These are phyloP conservation scores for Zosterops pallidus DNA, from an alignment of 2,113 vertebrate species.

Conservation along the genomic window DNA sequence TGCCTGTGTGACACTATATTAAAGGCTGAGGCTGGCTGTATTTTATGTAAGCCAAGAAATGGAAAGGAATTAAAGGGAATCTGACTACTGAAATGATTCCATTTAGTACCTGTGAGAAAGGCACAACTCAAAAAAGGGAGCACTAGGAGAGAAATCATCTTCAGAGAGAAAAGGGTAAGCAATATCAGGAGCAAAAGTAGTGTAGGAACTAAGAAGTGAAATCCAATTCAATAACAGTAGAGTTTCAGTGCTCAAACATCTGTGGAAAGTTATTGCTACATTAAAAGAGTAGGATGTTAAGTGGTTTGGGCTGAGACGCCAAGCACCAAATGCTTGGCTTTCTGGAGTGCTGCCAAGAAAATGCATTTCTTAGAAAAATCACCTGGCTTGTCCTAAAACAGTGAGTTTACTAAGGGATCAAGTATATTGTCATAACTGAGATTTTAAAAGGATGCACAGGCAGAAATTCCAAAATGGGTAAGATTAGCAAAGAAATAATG, in stretches of 20 bases:
- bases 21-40: not conserved
- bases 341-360: not conserved
- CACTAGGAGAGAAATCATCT: not conserved
- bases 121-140: not conserved
- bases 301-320: not conserved
- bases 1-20: not conserved
- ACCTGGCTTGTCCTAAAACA: not conserved
- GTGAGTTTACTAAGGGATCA: not conserved
- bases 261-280: not conserved
- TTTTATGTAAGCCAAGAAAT: not conserved
- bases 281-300: not conserved
- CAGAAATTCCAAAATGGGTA: not conserved
- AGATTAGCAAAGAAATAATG: not conserved
- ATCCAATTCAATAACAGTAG: not conserved
- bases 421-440: not conserved
- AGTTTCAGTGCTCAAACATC: not conserved
- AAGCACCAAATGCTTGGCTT: not conserved
- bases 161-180: not conserved
- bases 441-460: not conserved
- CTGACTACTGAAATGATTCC: not conserved
- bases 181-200: not conserved
- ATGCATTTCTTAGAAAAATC: not conserved
- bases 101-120: not conserved
- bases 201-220: not conserved
- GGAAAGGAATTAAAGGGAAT: not conserved